Base-by-base conservation (phyloP, 1,140 invertebrate species). In the Pseudomyrmex cubaensis region DNA sequence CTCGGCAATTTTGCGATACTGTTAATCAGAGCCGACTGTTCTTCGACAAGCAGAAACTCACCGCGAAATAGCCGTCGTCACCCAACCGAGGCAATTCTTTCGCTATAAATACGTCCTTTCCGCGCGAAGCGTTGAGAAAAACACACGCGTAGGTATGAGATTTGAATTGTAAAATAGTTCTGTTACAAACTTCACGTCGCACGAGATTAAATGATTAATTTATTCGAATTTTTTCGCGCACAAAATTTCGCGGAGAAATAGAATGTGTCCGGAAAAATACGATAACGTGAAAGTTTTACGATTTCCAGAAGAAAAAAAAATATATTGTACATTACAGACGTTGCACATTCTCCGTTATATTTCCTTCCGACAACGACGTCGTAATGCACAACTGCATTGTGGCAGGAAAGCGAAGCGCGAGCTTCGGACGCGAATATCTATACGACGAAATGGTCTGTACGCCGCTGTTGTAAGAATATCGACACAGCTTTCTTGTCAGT, bases 11-110 rank as follows among this genome's bases (percentile, higher is more conserved):
- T 66, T 52, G 52, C 44, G 64, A 35, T 48, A 44, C n/a, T 64
- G 52, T 78, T 78, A 70, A 78, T 78, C 64, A 78, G 76, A 25
- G 35, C 70, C 64, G 54, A 59, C 64, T 59, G 50, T 70, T 70
- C 35, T 46, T 44, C 54, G 52, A 48, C 64, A 48, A 70, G 54
- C 70, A 25, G 66, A 7, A 35, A 35, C 56, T 80, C 44, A 50
- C 54, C 66, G 46, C 46, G 22, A 80, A 80, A 80, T 50, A 66
- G 44, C 44, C 22, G 69, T 70, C 76, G 76, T 59, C 76, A 70
- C 44, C 15, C 44, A 48, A 48, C n/a, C 17, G 7, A n/a, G 15
- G 35, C 67, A 72, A 72, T 80, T 15, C 66, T 46, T 72, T 25
- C 20, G 46, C 50, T 15, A 70, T 70, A 70, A 70, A 7, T 56